phyloP scores from a whole-genome alignment of 2,888 invertebrate species.

The Drosophila recens region DNA sequence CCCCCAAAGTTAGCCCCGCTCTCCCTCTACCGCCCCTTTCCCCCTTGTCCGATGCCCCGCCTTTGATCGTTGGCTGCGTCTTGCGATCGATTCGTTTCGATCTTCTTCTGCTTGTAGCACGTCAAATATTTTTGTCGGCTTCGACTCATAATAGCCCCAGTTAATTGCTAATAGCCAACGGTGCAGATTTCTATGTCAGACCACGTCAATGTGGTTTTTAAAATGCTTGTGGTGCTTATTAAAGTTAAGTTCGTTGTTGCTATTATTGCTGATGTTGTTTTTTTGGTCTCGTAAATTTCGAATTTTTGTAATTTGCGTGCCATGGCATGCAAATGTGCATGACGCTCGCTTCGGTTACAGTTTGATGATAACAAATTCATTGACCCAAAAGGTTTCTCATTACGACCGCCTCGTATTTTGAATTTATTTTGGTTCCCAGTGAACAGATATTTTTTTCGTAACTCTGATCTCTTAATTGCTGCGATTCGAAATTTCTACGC shows the following conservation, averaged over 20 bases:
- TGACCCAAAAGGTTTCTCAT: constrained; percentile 76
- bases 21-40: not conserved
- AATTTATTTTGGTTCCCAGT: constrained; percentile 60
- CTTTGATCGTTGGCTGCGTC: constrained; percentile 53
- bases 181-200: constrained; percentile 81
- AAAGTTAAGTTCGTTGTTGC: constrained; percentile 9
- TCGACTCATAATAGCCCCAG: constrained; percentile 78
- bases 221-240: constrained; percentile 25
- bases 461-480: constrained; percentile 59
- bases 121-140: constrained; percentile 69
- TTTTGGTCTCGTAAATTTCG: constrained; percentile 57
- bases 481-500: constrained; percentile 51
- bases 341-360: constrained; percentile 79
- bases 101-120: constrained; percentile 81
- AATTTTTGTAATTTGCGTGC: constrained; percentile 67
- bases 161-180: constrained; percentile 81
- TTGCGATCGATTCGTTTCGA: constrained; percentile 78
- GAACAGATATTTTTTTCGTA: constrained; percentile 25
- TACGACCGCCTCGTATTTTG: constrained; percentile 70
- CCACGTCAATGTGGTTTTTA: constrained; percentile 62
- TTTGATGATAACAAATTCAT: constrained; percentile 77
- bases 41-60: constrained; percentile 30
- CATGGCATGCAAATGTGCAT: constrained; percentile 76
- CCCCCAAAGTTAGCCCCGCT: constrained; percentile 45
- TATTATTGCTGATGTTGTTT: constrained; percentile 34